These are phyloP conservation scores for Neostethus bicornis DNA, from an alignment of 2,797 vertebrate genomes.

Conservation along the genomic window DNA sequence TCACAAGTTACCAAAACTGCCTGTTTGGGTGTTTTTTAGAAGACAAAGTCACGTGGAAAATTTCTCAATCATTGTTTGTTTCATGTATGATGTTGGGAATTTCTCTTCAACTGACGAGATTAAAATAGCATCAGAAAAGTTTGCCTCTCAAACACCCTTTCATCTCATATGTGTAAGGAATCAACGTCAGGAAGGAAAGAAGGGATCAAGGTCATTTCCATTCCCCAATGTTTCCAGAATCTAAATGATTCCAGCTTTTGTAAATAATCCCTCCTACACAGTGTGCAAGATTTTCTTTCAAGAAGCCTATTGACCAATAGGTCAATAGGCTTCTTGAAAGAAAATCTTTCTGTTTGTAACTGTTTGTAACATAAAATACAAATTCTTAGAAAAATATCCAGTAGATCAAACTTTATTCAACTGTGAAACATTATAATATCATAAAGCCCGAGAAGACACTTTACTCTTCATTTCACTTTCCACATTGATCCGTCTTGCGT, in stretches of 20 bases:
- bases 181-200: background rate
- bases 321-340: background rate
- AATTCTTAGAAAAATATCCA: too few relatives aligned
- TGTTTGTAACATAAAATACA: too few relatives aligned
- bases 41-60: background rate
- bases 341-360: slow-evolving; percentile 10
- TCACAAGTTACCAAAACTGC: too few relatives aligned
- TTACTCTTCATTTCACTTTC: slow-evolving; percentile 59
- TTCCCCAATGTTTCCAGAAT: background rate
- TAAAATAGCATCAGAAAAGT: too few relatives aligned
- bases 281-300: background rate
- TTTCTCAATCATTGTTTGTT: background rate
- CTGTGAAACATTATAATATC: slow-evolving; percentile 33
- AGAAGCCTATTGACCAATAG: background rate
- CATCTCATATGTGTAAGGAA: background rate
- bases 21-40: too few relatives aligned
- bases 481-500: slow-evolving; percentile 48
- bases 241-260: background rate
- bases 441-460: background rate
- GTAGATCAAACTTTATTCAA: background rate
- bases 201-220: background rate
- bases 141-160: background rate
- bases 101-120: background rate
- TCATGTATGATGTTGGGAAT: background rate
- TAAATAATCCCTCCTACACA: background rate